These are phyloP conservation scores for Tachysurus fulvidraco DNA, from an alignment of 2,113 vertebrate genomes.

Conservation along the genomic window DNA sequence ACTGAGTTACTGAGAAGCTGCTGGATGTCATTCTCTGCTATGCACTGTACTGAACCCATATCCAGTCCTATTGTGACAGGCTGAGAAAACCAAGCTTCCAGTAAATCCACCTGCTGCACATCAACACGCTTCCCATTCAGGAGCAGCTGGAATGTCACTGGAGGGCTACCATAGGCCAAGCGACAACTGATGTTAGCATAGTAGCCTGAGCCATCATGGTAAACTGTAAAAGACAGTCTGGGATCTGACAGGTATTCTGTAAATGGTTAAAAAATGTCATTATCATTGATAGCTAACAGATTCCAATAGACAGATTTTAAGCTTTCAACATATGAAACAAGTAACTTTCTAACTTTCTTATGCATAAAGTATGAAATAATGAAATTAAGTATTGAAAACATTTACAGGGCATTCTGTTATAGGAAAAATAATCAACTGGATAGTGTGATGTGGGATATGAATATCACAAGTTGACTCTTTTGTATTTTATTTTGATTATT, in stretches of 20 bases:
- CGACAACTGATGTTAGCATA: constrained; percentile 68
- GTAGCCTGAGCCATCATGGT: constrained; percentile 48
- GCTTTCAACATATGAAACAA: not conserved
- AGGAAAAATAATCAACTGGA: not conserved
- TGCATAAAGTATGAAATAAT: not conserved
- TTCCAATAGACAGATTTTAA: not conserved
- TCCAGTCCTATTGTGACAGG: constrained; percentile 51
- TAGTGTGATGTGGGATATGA: not conserved
- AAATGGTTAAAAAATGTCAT: not conserved
- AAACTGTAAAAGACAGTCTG: constrained; percentile 62
- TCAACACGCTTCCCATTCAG: constrained; percentile 48
- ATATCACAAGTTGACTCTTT: not conserved
- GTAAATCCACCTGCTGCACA: constrained; percentile 13
- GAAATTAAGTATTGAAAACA: not conserved
- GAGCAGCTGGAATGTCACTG: constrained; percentile 66
- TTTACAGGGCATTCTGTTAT: not conserved
- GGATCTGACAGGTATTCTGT: constrained; percentile 70
- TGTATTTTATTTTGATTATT: not conserved
- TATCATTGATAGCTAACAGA: not conserved
- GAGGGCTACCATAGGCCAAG: constrained; percentile 68
- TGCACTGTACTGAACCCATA: constrained; percentile 61
- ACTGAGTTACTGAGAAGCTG: constrained; percentile 59
- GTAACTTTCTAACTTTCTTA: no score
- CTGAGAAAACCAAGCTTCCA: constrained; percentile 66
- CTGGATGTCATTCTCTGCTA: constrained; percentile 57